phyloP scores from a whole-genome alignment of 2,888 invertebrate genomes.

The Drosophila anceps region DNA sequence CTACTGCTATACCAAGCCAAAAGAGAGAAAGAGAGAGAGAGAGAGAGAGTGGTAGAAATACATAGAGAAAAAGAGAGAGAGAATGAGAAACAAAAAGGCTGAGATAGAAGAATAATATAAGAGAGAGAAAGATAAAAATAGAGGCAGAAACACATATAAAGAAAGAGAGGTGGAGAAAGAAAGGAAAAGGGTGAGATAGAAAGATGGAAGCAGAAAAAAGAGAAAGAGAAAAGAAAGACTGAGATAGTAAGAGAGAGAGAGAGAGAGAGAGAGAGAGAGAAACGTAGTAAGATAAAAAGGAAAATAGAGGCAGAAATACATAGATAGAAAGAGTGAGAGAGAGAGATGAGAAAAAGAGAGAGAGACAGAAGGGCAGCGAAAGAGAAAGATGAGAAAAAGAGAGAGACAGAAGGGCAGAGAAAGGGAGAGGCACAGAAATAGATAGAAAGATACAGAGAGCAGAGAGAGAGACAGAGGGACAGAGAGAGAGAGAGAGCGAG shows the following conservation, averaged over 20 bases:
- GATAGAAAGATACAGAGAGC: background rate
- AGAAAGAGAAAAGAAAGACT: too few species aligned
- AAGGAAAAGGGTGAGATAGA: too few species aligned
- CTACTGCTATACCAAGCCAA: too few species aligned
- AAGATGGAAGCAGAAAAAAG: background rate
- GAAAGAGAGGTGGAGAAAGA: too few species aligned
- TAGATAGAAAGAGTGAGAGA: background rate
- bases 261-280: background rate
- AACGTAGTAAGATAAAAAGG: background rate
- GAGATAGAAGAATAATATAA: background rate
- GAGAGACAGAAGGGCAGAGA: background rate
- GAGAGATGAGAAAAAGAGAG: background rate
- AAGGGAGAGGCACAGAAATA: background rate
- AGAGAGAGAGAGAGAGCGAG: background rate
- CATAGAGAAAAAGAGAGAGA: background rate
- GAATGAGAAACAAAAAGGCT: too few species aligned
- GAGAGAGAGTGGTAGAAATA: too few species aligned
- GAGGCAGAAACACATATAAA: too few species aligned
- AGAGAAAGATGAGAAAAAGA: background rate
- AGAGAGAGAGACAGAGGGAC: background rate
- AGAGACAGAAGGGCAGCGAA: background rate
- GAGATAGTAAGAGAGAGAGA: background rate
- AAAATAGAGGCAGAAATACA: too few species aligned
- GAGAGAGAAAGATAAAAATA: background rate
- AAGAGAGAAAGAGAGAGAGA: background rate